Evolutionary conservation across 1,140 invertebrate genomes (phyloP).

Genomic region (Musca vetustissima): DNA sequence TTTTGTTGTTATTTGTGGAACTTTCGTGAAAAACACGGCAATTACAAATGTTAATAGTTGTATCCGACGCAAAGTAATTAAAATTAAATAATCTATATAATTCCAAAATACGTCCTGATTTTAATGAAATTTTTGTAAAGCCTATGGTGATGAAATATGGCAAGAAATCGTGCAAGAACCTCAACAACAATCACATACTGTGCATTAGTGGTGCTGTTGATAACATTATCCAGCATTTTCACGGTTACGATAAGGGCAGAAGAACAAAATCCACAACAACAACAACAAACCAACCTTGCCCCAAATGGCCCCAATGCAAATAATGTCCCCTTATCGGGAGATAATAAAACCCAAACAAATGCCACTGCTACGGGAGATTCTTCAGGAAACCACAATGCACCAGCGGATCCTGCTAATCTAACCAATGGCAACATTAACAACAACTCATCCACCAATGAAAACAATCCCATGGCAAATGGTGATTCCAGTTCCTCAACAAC

Average conservation of each 20-base stretch:
- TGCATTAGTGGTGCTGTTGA: background rate
- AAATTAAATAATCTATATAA: no score
- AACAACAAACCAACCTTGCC: background rate
- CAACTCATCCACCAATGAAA: constrained; percentile 3
- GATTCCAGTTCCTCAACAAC: constrained; percentile 8
- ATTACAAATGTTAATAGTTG: background rate
- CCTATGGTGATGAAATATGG: constrained; percentile 14
- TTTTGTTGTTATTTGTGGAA: no score
- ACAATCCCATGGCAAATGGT: background rate
- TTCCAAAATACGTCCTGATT: no score
- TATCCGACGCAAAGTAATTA: no score
- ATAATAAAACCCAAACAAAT: constrained; percentile 1
- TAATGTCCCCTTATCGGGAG: background rate
- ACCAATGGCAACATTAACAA: background rate
- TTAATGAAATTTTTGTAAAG: background rate
- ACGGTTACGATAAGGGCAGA: constrained; percentile 14
- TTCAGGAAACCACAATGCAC: no score
- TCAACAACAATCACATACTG: background rate
- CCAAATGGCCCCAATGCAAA: background rate
- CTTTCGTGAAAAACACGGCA: constrained; percentile 4
- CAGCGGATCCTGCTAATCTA: no score
- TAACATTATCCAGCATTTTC: background rate
- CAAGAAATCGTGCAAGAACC: background rate
- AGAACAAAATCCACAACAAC: background rate
- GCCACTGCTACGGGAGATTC: background rate